phyloP scores from a whole-genome alignment of 1,140 invertebrate genomes.

The Glossosoma conforme region DNA sequence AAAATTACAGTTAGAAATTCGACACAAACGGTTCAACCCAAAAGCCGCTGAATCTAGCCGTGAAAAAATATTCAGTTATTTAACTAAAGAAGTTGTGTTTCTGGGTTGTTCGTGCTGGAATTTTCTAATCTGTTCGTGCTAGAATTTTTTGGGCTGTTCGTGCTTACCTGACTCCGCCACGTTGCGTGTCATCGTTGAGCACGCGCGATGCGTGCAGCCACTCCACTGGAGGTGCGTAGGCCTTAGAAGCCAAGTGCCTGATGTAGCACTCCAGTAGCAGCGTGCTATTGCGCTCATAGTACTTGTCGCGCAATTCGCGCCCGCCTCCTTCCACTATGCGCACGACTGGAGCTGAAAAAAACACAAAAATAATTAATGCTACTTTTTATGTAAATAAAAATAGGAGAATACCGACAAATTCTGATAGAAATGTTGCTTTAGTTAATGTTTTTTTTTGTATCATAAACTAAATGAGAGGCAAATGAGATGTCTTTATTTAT shows the following conservation, averaged over 20 bases:
- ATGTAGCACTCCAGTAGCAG: constrained; percentile 62
- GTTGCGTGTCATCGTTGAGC: constrained; percentile 61
- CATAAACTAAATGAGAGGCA: no score
- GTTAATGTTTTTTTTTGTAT: no score
- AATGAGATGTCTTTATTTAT: no score
- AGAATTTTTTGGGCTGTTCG: background rate
- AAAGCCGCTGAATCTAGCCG: no score
- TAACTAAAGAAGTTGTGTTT: background rate
- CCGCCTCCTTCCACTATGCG: constrained; percentile 61
- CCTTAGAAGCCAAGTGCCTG: constrained; percentile 58
- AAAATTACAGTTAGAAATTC: no score
- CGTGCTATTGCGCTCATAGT: constrained; percentile 64
- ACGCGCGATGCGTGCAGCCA: constrained; percentile 57
- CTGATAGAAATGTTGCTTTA: no score
- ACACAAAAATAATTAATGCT: no score
- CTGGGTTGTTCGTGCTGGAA: background rate
- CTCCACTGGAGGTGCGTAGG: constrained; percentile 50
- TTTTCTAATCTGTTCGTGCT: background rate
- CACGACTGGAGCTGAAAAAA: constrained; percentile 57
- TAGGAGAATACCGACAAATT: no score
- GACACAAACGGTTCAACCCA: no score
- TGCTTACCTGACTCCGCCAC: constrained; percentile 61
- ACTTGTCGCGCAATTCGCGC: constrained; percentile 57
- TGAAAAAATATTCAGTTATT: no score
- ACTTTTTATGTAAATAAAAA: no score